Evolutionary conservation across 2,797 vertebrate genomes (phyloP).

Genomic region (Fistularia tabacaria): DNA sequence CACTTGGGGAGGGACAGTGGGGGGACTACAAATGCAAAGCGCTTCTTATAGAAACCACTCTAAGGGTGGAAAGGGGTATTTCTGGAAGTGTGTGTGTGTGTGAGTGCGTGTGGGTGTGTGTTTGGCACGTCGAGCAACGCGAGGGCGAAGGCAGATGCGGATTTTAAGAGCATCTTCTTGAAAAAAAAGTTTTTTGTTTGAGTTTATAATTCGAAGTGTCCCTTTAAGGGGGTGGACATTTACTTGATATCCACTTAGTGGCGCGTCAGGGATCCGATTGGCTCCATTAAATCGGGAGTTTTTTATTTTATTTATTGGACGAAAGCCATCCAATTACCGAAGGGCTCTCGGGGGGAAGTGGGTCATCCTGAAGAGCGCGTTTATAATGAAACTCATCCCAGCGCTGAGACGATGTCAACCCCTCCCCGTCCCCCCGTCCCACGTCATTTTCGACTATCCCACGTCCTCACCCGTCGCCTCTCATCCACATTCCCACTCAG

Average conservation of each 20-base stretch:
- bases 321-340: conserved; percentile 14
- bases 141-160: no score
- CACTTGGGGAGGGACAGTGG: conserved; percentile 46
- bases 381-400: conserved; percentile 37
- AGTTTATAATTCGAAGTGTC: no score
- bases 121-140: background rate
- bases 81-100: background rate
- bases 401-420: conserved; percentile 54
- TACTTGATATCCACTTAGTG: background rate
- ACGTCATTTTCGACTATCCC: conserved; percentile 49
- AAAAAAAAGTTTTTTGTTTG: no score
- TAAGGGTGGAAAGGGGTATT: background rate
- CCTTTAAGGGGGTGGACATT: no score
- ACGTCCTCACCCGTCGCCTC: conserved; percentile 58
- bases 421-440: conserved; percentile 51
- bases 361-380: conserved; percentile 17
- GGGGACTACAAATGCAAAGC: background rate
- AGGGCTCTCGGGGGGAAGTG: conserved; percentile 15
- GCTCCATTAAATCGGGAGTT: conserved; percentile 6
- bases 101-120: background rate
- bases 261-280: background rate
- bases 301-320: background rate
- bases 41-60: no score
- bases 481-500: conserved; percentile 45
- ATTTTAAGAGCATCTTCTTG: no score